Percentiles rank a stretch among this genome's conserved stretches.
Conservation (phyloP, 2,113 vertebrate species). For the Barbus barbus region DNA sequence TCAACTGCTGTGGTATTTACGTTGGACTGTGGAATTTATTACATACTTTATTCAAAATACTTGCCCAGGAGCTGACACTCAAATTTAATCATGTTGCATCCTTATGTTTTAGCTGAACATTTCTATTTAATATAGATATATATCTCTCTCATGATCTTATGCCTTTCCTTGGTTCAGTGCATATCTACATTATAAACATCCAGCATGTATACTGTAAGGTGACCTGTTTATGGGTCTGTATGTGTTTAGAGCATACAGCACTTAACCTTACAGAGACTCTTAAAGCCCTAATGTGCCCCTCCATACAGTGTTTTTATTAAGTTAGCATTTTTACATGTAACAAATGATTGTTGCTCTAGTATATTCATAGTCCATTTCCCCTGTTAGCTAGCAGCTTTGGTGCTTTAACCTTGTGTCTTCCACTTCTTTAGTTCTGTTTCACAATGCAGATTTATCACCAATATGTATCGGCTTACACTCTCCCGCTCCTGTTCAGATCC, state of each 20-base stretch:
- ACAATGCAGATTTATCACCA: slow-evolving; percentile 11
- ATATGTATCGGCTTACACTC: slow-evolving; percentile 15
- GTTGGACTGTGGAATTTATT: slow-evolving; percentile 11
- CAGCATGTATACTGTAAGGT: not conserved
- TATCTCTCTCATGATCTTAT: not conserved
- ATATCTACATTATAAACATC: not conserved
- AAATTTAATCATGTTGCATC: slow-evolving; percentile 29
- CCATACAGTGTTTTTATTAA: slow-evolving; percentile 58
- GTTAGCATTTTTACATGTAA: slow-evolving; percentile 53
- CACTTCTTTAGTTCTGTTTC: not conserved
- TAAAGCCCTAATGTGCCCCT: slow-evolving; percentile 53
- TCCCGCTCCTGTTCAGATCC: slow-evolving; percentile 75
- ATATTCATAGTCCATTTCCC: slow-evolving; percentile 42
- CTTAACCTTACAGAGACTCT: slow-evolving; percentile 33
- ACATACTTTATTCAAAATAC: slow-evolving; percentile 31
- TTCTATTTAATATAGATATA: not conserved
- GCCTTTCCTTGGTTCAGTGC: not conserved
- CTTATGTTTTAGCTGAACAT: not conserved
- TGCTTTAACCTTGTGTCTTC: slow-evolving; percentile 56
- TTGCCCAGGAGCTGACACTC: slow-evolving; percentile 11
- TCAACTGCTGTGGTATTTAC: slow-evolving; percentile 24
- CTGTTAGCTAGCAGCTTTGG: slow-evolving; percentile 17
- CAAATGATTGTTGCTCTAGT: slow-evolving; percentile 42
- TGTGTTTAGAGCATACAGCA: slow-evolving; percentile 19
- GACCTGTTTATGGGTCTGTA: slow-evolving; percentile 26